Base-by-base conservation (phyloP, 2,113 vertebrate species). In the Struthidea cinerea region DNA sequence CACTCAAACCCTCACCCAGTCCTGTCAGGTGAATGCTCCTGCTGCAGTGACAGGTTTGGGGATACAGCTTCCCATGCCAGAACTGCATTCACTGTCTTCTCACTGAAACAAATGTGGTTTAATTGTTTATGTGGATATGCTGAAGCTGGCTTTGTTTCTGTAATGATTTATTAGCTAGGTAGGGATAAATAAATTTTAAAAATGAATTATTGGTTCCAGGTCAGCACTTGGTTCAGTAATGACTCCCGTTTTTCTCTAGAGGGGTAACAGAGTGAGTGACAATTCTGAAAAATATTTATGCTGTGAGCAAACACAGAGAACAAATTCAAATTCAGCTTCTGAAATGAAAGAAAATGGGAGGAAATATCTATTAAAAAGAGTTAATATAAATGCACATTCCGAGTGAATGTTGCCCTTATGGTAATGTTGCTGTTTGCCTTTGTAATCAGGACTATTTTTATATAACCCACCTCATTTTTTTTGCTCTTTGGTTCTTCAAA, bases 381-480 rank as follows among this genome's bases (percentile, higher is more conserved):
- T 79, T 68, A 78, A 65, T 42, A 53, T 33, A 86, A 93, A 76
- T 88, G 63, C 32, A 41, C 16, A 9, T 78, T 69, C 15, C 2
- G 10, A 69, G 79, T 14, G 27, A 69, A 35, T 55, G 59, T 69
- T 82, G 74, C 67, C 81, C 26, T 50, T 39, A 32, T 75, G 78
- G 63, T 85, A 85, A 90, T 53, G 50, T 42, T 84, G 77, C 89
- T 89, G 49, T 91, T 93, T 95, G 81, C 87, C 69, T 96, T 90
- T 87, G 77, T 81, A 91, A 95, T 84, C 49, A 78, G 86, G 56
- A 56, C 74, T 96, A 46, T 79, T 93, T 95, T 96, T 94, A 53
- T 55, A 57, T 82, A 94, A 84, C 46, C 18, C 49, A 52, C 47
- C 56, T 74, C 6, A 22, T 39, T 42, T 90, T 87, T 63, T 80